Conservation (phyloP, 2,888 invertebrate species). For the Aphidoletes aphidimyza region DNA sequence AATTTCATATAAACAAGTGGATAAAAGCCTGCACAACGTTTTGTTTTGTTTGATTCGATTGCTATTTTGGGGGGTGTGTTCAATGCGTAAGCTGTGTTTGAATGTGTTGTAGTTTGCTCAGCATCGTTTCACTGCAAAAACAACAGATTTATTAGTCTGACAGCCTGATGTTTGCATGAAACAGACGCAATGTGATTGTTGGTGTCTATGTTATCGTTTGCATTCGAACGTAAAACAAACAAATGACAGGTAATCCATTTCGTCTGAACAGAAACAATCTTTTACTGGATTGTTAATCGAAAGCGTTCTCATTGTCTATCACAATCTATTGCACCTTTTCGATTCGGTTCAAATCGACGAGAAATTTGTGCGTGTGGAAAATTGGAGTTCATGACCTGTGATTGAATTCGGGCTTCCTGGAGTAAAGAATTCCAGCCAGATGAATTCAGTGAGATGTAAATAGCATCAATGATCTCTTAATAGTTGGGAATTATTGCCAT, state of each 20-base stretch:
- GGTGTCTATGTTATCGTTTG: not conserved
- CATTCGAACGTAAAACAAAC: not conserved
- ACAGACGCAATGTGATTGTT: not conserved
- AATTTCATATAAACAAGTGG: constrained; percentile 51
- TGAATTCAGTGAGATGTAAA: not conserved
- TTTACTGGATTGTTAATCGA: constrained; percentile 19
- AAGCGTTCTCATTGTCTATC: not conserved
- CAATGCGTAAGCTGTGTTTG: too few species aligned
- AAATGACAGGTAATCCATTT: constrained; percentile 4
- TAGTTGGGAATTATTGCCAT: too few species aligned
- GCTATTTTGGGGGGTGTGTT: too few species aligned
- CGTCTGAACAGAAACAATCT: not conserved
- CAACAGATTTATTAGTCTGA: constrained; percentile 48
- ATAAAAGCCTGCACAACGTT: not conserved
- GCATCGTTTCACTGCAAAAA: not conserved
- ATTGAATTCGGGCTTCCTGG: not conserved
- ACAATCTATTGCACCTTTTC: not conserved
- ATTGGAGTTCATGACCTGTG: too few species aligned
- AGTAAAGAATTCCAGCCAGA: not conserved
- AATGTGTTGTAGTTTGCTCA: not conserved
- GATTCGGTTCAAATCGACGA: not conserved
- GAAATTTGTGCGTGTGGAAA: too few species aligned
- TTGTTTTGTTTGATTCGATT: not conserved
- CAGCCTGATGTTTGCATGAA: not conserved
- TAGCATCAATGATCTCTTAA: too few species aligned